Percentiles rank a stretch among this genome's conserved stretches.
Conservation (phyloP, 2,113 vertebrate genomes). For the Dicaeum eximium region DNA sequence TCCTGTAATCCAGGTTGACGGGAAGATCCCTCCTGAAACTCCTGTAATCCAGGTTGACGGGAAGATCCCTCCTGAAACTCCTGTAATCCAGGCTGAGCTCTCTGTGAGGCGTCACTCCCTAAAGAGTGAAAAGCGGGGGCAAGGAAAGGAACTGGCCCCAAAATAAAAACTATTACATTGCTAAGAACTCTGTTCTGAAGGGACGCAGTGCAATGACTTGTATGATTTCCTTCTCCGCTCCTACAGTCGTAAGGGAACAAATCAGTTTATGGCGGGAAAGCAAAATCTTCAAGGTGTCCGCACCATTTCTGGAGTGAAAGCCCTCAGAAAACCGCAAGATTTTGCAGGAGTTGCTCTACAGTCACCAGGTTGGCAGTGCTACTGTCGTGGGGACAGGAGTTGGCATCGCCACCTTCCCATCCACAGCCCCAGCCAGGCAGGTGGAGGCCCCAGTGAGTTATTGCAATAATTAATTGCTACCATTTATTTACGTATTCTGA, state of each 20-base stretch:
- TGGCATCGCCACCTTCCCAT: not conserved
- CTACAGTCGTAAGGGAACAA: not conserved
- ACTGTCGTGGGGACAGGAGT: not conserved
- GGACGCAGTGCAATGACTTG: not conserved
- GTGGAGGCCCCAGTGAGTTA: not conserved
- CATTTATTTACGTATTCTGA: not conserved
- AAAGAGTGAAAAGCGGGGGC: rapidly evolving
- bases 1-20: no score
- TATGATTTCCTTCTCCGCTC: not conserved
- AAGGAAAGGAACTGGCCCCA: not conserved
- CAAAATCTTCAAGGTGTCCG: not conserved
- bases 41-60: no score
- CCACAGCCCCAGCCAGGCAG: not conserved
- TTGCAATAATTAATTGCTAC: not conserved
- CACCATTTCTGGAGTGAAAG: not conserved
- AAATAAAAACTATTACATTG: not conserved
- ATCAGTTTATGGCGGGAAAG: not conserved
- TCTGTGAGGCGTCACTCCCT: not conserved
- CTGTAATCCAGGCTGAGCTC: no score
- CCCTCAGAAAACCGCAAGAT: not conserved
- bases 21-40: no score
- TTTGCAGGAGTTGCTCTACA: not conserved
- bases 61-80: no score
- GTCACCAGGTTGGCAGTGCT: not conserved
- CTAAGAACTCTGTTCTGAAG: not conserved